A percentile compares a stretch with the other conserved stretches of the same genome.
Evolutionary conservation across 2,888 invertebrate genomes (phyloP).

Genomic region (Gymnoscelis rufifasciata): DNA sequence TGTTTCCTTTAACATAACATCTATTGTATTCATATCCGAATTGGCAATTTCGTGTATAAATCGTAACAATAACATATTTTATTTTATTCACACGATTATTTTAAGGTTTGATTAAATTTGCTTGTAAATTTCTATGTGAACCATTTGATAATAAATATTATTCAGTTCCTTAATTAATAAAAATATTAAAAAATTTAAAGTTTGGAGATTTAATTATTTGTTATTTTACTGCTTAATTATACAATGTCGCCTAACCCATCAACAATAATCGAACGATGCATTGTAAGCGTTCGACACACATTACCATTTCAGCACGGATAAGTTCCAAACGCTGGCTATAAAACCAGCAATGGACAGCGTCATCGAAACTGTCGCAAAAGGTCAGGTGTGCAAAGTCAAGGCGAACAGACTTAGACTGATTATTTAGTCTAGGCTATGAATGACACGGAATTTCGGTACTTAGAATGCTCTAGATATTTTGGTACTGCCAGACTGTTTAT

Average conservation of each 20-base stretch:
- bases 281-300: conserved; percentile 8
- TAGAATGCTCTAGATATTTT: neutral
- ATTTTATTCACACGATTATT: neutral
- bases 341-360: conserved; percentile 7
- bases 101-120: neutral
- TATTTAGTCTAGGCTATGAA: conserved; percentile 30
- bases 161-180: no score
- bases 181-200: no score
- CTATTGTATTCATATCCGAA: conserved; percentile 4
- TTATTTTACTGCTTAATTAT: neutral
- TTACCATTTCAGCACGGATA: conserved; percentile 8
- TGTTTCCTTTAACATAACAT: conserved; percentile 1
- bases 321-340: conserved; percentile 1
- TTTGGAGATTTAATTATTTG: no score
- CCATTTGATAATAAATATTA: neutral
- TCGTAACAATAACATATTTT: conserved; percentile 1
- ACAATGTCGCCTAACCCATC: conserved; percentile 8
- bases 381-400: conserved; percentile 31
- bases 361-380: conserved; percentile 20
- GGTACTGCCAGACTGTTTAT: neutral
- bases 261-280: conserved; percentile 9
- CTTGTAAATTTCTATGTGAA: neutral
- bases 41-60: neutral
- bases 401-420: conserved; percentile 28
- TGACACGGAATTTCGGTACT: conserved; percentile 10